A percentile compares a stretch with the other conserved stretches of the same genome.
Evolutionary conservation across 2,113 vertebrate species (phyloP).

Genomic region (Peromyscus maniculatus): DNA sequence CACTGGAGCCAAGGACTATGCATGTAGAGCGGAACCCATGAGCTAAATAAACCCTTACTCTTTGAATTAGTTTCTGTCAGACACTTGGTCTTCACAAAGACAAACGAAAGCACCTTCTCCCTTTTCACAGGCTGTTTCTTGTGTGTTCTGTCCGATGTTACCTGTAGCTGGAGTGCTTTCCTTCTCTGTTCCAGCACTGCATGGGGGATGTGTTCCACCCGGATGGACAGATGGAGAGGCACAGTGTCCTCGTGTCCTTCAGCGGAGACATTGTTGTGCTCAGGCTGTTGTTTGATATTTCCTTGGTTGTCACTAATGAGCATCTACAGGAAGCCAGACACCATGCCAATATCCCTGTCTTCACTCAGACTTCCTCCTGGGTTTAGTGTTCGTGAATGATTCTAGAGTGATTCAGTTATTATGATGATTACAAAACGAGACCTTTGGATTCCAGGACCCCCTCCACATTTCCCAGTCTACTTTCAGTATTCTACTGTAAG

Average conservation of each 20-base stretch:
- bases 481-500: neutral
- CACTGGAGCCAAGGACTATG: neutral
- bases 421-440: neutral
- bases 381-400: conserved; percentile 6
- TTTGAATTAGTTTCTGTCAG: neutral
- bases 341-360: neutral
- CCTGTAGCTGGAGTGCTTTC: neutral
- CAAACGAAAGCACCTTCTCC: neutral
- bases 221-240: too few species aligned
- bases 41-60: neutral
- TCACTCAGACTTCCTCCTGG: neutral
- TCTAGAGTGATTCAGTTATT: neutral
- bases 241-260: neutral
- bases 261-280: neutral
- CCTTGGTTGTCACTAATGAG: neutral
- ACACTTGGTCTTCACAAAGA: neutral
- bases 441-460: neutral
- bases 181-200: neutral
- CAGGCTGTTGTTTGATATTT: neutral
- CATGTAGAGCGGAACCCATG: neutral
- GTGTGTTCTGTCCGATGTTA: neutral
- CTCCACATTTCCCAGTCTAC: neutral
- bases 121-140: neutral
- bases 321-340: neutral
- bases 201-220: neutral